Percentiles rank a stretch among this genome's conserved stretches.
Evolutionary conservation across 2,797 vertebrate genomes (phyloP).

Genomic region (Sternarchorhynchus goeldii): DNA sequence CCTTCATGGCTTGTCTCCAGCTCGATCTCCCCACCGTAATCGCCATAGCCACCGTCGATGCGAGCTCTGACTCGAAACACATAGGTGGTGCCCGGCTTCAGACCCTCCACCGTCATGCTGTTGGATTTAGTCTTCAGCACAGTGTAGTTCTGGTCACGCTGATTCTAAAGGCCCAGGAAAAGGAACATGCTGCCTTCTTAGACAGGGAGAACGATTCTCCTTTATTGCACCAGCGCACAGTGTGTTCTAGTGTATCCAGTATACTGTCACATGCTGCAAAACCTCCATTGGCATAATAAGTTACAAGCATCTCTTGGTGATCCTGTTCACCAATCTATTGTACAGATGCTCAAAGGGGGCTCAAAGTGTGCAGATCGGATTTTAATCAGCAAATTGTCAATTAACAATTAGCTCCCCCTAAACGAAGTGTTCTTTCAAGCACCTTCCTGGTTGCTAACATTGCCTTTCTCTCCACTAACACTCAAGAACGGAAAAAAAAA

Average conservation of each 20-base stretch:
- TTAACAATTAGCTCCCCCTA: slow-evolving; percentile 32
- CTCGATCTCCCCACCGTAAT: slow-evolving; percentile 83
- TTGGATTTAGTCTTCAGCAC: slow-evolving; percentile 84
- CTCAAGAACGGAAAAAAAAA: slow-evolving; percentile 8
- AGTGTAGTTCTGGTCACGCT: slow-evolving; percentile 84
- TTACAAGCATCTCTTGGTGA: background rate
- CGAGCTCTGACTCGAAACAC: slow-evolving; percentile 82
- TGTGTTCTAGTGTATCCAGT: too few species aligned
- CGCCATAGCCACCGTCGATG: slow-evolving; percentile 79
- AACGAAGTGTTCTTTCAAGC: slow-evolving; percentile 41
- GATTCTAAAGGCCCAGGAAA: slow-evolving; percentile 69
- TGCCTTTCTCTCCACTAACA: slow-evolving; percentile 18
- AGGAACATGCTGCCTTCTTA: background rate
- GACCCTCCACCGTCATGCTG: slow-evolving; percentile 84
- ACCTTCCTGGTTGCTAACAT: slow-evolving; percentile 12
- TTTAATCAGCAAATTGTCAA: slow-evolving; percentile 44
- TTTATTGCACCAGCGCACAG: too few species aligned
- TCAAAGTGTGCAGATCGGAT: slow-evolving; percentile 40
- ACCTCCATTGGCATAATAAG: too few species aligned
- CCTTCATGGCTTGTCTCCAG: slow-evolving; percentile 84
- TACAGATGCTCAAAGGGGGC: slow-evolving; percentile 27
- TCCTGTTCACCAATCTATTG: background rate
- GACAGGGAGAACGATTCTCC: too few species aligned
- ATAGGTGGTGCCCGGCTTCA: slow-evolving; percentile 83
- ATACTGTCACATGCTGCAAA: background rate